Percentiles rank a stretch among this genome's conserved stretches.
These are phyloP conservation scores for Maniola hyperantus DNA, from an alignment of 2,888 invertebrate genomes.

Conservation along the genomic window DNA sequence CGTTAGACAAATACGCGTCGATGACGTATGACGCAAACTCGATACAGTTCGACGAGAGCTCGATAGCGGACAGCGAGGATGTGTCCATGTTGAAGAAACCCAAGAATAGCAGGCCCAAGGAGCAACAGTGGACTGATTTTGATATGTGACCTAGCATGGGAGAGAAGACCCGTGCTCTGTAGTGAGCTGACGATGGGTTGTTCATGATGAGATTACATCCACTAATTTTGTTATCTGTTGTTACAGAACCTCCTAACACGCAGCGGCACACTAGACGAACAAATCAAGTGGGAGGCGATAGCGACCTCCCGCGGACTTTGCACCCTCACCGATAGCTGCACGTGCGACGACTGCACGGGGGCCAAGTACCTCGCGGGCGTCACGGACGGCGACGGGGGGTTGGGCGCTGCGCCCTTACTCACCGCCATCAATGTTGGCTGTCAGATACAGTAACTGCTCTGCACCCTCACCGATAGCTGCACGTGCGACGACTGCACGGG, in stretches of 20 bases:
- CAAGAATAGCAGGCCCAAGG: conserved; percentile 56
- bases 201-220: too few relatives aligned
- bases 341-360: conserved; percentile 62
- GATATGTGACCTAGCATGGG: conserved; percentile 79
- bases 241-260: conserved; percentile 65
- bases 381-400: conserved; percentile 68
- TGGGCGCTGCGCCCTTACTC: conserved; percentile 67
- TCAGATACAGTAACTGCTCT: conserved; percentile 55
- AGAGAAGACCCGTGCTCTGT: too few relatives aligned
- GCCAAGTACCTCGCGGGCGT: conserved; percentile 61
- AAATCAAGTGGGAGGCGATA: conserved; percentile 77
- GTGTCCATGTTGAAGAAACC: conserved; percentile 62
- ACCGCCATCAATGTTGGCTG: conserved; percentile 67
- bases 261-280: conserved; percentile 65
- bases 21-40: conserved; percentile 63
- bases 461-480: too few relatives aligned
- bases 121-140: conserved; percentile 60
- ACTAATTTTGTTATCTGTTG: not conserved
- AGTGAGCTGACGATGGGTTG: too few relatives aligned
- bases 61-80: conserved; percentile 64
- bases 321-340: conserved; percentile 68
- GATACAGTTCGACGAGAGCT: conserved; percentile 56
- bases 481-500: too few relatives aligned
- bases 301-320: conserved; percentile 72
- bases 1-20: conserved; percentile 52